phyloP scores from a whole-genome alignment of 2,888 invertebrate genomes.

The Tipula unca region DNA sequence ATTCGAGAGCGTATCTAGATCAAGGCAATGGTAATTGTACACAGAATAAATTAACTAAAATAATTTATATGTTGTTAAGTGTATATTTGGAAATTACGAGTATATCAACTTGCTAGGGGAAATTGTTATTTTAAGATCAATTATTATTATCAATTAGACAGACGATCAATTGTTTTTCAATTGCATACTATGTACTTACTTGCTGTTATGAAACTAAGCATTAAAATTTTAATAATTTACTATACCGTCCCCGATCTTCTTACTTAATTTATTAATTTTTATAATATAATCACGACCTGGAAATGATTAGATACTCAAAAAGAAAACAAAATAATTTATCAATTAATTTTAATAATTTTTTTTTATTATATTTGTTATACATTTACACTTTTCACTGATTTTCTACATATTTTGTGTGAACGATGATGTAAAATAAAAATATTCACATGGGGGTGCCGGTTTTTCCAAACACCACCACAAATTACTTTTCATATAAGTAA shows the following conservation, averaged over 20 bases:
- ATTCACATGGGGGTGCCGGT: neutral
- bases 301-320: neutral
- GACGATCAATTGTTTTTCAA: too few species aligned
- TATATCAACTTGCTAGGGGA: too few species aligned
- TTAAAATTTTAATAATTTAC: too few species aligned
- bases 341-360: neutral
- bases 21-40: neutral
- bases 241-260: too few species aligned
- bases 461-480: neutral
- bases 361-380: neutral
- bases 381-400: neutral
- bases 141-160: too few species aligned
- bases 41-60: neutral
- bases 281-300: neutral
- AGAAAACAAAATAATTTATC: neutral
- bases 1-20: neutral
- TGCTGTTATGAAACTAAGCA: too few species aligned
- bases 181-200: too few species aligned
- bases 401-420: neutral
- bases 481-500: neutral
- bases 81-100: too few species aligned
- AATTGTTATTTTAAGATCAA: too few species aligned
- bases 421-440: neutral
- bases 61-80: too few species aligned
- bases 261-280: too few species aligned